phyloP scores from a whole-genome alignment of 2,888 invertebrate genomes.

The Pyrgus malvae region DNA sequence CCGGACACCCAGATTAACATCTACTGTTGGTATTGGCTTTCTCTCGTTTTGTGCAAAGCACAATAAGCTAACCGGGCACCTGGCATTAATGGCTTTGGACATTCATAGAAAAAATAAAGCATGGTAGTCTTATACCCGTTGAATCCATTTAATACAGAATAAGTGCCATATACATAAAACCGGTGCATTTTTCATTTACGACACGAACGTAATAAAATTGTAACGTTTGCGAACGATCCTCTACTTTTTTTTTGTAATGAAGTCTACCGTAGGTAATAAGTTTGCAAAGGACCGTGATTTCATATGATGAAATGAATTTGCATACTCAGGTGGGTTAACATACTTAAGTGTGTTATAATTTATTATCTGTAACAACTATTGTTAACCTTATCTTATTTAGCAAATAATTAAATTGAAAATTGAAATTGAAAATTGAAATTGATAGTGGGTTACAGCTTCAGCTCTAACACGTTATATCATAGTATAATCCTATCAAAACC shows the following conservation, averaged over 20 bases:
- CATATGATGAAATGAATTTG: too few relatives aligned
- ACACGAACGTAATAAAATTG: not conserved
- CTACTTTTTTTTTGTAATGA: not conserved
- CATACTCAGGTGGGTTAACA: too few relatives aligned
- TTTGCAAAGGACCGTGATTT: too few relatives aligned
- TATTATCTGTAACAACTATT: too few relatives aligned
- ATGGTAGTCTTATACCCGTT: slow-evolving; percentile 33
- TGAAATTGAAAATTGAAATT: too few relatives aligned
- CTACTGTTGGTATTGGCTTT: slow-evolving; percentile 71
- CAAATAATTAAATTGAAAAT: too few relatives aligned
- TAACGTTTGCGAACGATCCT: not conserved
- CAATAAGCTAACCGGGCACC: slow-evolving; percentile 71
- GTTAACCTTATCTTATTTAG: too few relatives aligned
- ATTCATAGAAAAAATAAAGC: slow-evolving; percentile 42
- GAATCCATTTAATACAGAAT: slow-evolving; percentile 41
- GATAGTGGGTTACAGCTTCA: too few relatives aligned
- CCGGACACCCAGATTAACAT: slow-evolving; percentile 80
- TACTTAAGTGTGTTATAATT: too few relatives aligned
- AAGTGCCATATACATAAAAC: slow-evolving; percentile 31
- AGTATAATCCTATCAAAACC: too few relatives aligned
- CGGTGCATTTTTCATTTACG: slow-evolving; percentile 9
- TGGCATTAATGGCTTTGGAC: slow-evolving; percentile 63
- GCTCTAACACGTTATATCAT: too few relatives aligned
- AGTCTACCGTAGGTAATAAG: too few relatives aligned
- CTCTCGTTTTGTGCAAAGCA: slow-evolving; percentile 77